Percentiles rank a stretch among this genome's conserved stretches.
Evolutionary conservation across 2,797 vertebrate genomes (phyloP).

Genomic region (Erpetoichthys calabaricus): DNA sequence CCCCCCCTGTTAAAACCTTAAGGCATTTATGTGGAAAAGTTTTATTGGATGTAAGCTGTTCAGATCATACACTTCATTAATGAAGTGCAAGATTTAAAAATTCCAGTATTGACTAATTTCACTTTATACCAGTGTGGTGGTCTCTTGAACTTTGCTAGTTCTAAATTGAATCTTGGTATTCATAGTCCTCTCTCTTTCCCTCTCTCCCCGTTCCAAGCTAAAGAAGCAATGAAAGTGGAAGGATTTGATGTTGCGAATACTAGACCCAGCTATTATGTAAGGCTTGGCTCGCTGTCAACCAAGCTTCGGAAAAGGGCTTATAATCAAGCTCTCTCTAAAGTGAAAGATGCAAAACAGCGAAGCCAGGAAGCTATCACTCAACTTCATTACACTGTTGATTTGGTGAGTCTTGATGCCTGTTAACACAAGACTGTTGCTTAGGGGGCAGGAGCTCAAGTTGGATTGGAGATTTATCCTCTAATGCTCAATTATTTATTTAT

Average conservation of each 20-base stretch:
- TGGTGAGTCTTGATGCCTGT: conserved; percentile 50
- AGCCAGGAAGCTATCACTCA: conserved; percentile 68
- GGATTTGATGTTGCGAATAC: conserved; percentile 46
- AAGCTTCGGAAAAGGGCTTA: conserved; percentile 70
- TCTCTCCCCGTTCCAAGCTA: conserved; percentile 37
- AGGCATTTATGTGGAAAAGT: too few relatives aligned
- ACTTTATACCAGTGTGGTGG: too few relatives aligned
- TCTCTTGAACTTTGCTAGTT: not conserved
- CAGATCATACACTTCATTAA: too few relatives aligned
- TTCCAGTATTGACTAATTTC: too few relatives aligned
- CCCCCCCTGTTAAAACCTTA: too few relatives aligned
- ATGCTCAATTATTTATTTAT: not conserved
- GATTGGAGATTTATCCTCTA: not conserved
- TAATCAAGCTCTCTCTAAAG: conserved; percentile 55
- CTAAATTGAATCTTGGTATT: not conserved
- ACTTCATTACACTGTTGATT: conserved; percentile 57
- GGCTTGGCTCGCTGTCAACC: conserved; percentile 75
- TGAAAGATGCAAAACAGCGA: conserved; percentile 57
- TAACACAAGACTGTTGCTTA: not conserved
- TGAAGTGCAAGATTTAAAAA: too few relatives aligned
- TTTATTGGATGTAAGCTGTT: too few relatives aligned
- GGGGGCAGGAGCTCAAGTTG: not conserved
- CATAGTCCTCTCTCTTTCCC: not conserved
- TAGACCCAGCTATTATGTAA: conserved; percentile 63
- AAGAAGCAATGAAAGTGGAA: conserved; percentile 49